These are phyloP conservation scores for Oscarella lobularis DNA, from an alignment of 37 sponge, comb jelly and placozoan species.

Conservation along the genomic window DNA sequence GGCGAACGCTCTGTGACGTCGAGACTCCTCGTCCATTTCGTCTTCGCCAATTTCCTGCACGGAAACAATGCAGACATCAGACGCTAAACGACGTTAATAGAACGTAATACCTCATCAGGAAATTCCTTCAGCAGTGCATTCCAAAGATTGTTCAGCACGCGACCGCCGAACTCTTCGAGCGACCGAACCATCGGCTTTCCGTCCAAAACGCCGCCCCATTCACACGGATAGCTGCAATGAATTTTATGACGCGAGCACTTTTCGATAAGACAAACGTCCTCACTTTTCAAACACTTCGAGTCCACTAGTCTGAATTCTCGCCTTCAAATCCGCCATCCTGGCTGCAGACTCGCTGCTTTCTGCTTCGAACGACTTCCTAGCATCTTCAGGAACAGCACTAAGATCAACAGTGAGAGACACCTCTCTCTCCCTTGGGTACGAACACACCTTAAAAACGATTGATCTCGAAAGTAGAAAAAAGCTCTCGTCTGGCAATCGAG, in stretches of 20 bases:
- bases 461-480: constrained; percentile 86
- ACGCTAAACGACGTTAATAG: no score
- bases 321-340: constrained; percentile 66
- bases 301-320: constrained; percentile 49
- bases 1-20: constrained; percentile 42
- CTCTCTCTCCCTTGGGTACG: neutral
- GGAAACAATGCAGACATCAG: neutral
- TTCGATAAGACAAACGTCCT: no score
- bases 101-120: constrained; percentile 27
- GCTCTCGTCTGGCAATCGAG: constrained; percentile 43
- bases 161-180: constrained; percentile 77
- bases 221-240: constrained; percentile 42
- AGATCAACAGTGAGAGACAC: neutral
- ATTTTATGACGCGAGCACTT: no score
- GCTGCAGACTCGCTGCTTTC: constrained; percentile 5
- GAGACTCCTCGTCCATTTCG: constrained; percentile 21
- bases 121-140: constrained; percentile 70
- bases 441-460: constrained; percentile 11
- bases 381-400: neutral
- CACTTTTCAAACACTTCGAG: constrained; percentile 84
- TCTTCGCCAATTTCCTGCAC: constrained; percentile 17
- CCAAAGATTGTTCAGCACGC: constrained; percentile 82
- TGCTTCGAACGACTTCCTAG: neutral
- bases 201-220: constrained; percentile 71
- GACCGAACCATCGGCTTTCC: constrained; percentile 60